Evolutionary conservation across 1,140 invertebrate genomes (phyloP).

Genomic region (Lepidurus apus): DNA sequence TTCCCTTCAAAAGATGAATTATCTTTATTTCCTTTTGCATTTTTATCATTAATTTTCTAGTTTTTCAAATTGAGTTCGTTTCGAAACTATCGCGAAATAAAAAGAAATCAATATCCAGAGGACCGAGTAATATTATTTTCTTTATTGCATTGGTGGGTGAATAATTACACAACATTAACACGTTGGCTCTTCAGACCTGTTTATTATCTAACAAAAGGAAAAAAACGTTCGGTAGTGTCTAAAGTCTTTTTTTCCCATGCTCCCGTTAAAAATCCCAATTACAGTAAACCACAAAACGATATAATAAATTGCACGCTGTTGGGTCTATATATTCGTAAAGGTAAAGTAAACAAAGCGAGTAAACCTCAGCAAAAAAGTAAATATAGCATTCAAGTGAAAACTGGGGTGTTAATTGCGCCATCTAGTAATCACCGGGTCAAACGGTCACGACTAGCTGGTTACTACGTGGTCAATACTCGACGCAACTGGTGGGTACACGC

Average conservation of each 20-base stretch:
- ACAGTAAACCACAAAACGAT: not conserved
- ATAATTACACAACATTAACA: not conserved
- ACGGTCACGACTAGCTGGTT: not conserved
- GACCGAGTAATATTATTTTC: too few relatives aligned
- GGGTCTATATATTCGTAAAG: not conserved
- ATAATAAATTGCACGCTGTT: too few relatives aligned
- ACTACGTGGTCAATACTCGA: not conserved
- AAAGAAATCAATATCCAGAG: too few relatives aligned
- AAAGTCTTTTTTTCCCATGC: not conserved
- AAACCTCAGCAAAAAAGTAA: not conserved
- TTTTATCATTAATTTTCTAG: too few relatives aligned
- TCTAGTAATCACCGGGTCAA: not conserved
- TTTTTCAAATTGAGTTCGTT: too few relatives aligned
- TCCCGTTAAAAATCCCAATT: not conserved
- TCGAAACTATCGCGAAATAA: too few relatives aligned
- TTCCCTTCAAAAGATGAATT: too few relatives aligned
- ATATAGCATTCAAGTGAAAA: constrained; percentile 6
- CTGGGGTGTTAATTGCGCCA: not conserved
- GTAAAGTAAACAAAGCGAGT: not conserved
- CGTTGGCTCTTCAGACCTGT: constrained; percentile 7
- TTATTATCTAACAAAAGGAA: not conserved
- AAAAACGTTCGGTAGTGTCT: not conserved
- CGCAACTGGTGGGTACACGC: constrained; percentile 31
- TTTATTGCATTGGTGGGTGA: not conserved
- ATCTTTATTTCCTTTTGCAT: too few relatives aligned